A percentile compares a stretch with the other conserved stretches of the same genome.
Evolutionary conservation across 2,888 invertebrate genomes (phyloP).

Genomic region (Drosophila hamatofila): DNA sequence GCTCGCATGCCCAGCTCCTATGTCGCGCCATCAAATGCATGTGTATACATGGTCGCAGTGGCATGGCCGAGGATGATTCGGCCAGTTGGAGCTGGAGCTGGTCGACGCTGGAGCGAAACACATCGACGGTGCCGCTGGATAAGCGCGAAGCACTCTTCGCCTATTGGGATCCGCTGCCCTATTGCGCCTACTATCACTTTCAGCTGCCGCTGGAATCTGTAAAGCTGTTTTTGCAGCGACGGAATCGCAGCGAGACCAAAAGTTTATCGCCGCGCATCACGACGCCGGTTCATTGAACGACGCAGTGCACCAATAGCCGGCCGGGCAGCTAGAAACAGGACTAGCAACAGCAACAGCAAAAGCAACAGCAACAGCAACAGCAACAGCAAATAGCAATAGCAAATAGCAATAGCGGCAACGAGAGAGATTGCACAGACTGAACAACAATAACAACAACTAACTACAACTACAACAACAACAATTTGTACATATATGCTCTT

Average conservation of each 20-base stretch:
- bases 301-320: constrained; percentile 47
- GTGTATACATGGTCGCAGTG: constrained; percentile 87
- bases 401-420: constrained; percentile 28
- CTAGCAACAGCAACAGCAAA: constrained; percentile 10
- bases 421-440: constrained; percentile 82
- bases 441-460: constrained; percentile 39
- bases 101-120: constrained; percentile 67
- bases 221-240: constrained; percentile 86
- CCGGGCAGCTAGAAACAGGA: constrained; percentile 25
- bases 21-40: constrained; percentile 86
- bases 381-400: constrained; percentile 7
- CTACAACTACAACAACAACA: constrained; percentile 2
- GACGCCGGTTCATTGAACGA: constrained; percentile 80
- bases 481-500: constrained; percentile 26
- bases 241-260: constrained; percentile 77
- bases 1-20: constrained; percentile 88
- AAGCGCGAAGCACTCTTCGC: constrained; percentile 92
- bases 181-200: constrained; percentile 94
- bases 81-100: constrained; percentile 82
- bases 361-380: constrained; percentile 48
- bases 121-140: constrained; percentile 87
- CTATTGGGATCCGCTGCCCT: constrained; percentile 94
- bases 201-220: constrained; percentile 89
- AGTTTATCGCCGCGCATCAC: constrained; percentile 81
- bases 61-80: constrained; percentile 78